Base-by-base conservation (phyloP, 2,888 invertebrate species). In the Sussaba pulchella region DNA sequence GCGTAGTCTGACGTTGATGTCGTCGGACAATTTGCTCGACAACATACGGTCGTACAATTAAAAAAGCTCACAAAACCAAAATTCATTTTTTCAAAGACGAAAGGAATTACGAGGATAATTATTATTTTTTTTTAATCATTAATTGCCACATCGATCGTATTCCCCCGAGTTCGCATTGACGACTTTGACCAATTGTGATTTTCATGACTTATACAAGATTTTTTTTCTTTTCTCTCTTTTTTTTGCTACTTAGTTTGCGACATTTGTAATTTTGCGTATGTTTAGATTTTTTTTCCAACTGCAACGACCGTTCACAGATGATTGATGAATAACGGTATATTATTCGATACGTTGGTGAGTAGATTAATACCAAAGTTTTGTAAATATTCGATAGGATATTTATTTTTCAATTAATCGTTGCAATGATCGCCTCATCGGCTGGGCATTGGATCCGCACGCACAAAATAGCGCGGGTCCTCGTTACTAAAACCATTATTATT, bases 1-100 rank as follows among this genome's bases (percentile, higher is more conserved):
- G 93, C 94, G 95, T 82, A 94, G 94, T 88, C 96, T 97, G 90
- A 97, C 97, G 71, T 93, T 96, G 83, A 93, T 90, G 77, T 92
- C 92, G 4, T 92, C 92, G 31, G 92, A 92, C 82, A 92, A 90
- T 66, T 91, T 92, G 87, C 82, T 92, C 45, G 92, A 92, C 45
- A 92, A 92, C 69, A 90, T 91, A 71, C 88, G 91, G 50, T 88
- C 87, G 66, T 92, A 92, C 54, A 91, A 91, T 84, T 92, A 87
- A n/a, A n/a, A n/a, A n/a, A 86, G 78, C n/a, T 21, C 45, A 17
- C n/a, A 21, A 17, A 52, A 39, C 21, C 19, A 71, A 67, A 74
- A 75, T 6, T 9, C 8, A 47, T 24, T 45, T 6, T 43, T 36
- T 67, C 21, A 52, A 50, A 6, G 12, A 63, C 14, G 43, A 52